Evolutionary conservation across 2,888 invertebrate genomes (phyloP).

Genomic region (Tachina fera): DNA sequence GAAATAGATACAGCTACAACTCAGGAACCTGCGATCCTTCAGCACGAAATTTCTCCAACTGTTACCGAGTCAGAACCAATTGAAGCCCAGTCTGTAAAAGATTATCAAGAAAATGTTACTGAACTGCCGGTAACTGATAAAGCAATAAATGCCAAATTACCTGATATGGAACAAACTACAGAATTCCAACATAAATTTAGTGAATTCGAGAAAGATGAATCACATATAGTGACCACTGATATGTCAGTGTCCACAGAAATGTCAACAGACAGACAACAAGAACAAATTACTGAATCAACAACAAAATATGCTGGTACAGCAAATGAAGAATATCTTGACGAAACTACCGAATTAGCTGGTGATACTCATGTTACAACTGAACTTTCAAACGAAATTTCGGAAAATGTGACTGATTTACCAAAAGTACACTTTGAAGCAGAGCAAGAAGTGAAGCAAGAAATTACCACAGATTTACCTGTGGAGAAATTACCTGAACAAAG

Average conservation of each 20-base stretch:
- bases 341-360: not conserved
- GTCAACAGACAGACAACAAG: constrained; percentile 10
- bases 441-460: not conserved
- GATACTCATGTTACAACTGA: not conserved
- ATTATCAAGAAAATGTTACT: not conserved
- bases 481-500: constrained; percentile 7
- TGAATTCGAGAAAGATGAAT: constrained; percentile 1
- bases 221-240: not conserved
- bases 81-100: not conserved
- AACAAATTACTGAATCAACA: constrained; percentile 19
- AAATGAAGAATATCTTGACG: constrained; percentile 8
- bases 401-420: constrained; percentile 20
- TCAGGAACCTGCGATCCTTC: not conserved
- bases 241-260: not conserved
- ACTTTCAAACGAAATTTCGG: constrained; percentile 1
- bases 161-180: constrained; percentile 21
- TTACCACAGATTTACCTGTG: constrained; percentile 20
- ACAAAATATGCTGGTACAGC: constrained; percentile 6
- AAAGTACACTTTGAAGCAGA: not conserved
- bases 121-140: not conserved
- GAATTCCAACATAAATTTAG: not conserved
- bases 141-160: constrained; percentile 6
- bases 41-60: constrained; percentile 6
- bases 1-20: constrained; percentile 24
- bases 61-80: constrained; percentile 8